Conservation (phyloP, 2,888 invertebrate genomes). For the Aquatica leii region DNA sequence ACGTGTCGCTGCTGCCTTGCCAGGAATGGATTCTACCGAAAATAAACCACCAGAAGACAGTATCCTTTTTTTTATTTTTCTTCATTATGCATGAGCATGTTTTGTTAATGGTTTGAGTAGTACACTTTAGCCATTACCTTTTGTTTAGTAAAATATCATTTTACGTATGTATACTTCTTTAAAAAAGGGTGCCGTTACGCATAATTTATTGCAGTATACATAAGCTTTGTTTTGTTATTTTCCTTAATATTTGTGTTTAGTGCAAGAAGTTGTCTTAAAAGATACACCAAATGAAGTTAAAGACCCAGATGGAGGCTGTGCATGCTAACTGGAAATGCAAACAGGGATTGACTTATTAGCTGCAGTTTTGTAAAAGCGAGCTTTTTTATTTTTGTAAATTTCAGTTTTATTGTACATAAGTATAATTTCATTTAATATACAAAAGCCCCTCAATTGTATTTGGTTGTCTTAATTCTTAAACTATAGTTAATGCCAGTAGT, state of each 20-base stretch:
- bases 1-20: conserved; percentile 96
- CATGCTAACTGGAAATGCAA: conserved; percentile 70
- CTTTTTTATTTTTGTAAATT: conserved; percentile 38
- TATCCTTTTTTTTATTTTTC: conserved; percentile 73
- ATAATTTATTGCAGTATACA: conserved; percentile 9
- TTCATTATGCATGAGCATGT: conserved; percentile 40
- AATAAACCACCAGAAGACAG: conserved; percentile 96
- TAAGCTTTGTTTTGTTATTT: conserved; percentile 60
- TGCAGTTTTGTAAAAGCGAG: conserved; percentile 27
- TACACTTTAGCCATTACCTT: conserved; percentile 17
- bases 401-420: conserved; percentile 32
- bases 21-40: conserved; percentile 98
- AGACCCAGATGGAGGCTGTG: conserved; percentile 92
- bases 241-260: conserved; percentile 72
- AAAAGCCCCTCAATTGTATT: conserved; percentile 1
- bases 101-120: conserved; percentile 1
- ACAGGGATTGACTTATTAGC: conserved; percentile 24
- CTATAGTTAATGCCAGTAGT: too few relatives aligned
- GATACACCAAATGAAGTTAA: conserved; percentile 95
- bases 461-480: background rate
- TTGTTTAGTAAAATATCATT: conserved; percentile 5
- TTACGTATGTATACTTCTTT: background rate
- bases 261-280: conserved; percentile 98
- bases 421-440: conserved; percentile 2
- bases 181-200: background rate